Evolutionary conservation across 2,113 vertebrate genomes (phyloP), one percentile per base, ranked within the genome.

Genomic region (Pimephales promelas): DNA sequence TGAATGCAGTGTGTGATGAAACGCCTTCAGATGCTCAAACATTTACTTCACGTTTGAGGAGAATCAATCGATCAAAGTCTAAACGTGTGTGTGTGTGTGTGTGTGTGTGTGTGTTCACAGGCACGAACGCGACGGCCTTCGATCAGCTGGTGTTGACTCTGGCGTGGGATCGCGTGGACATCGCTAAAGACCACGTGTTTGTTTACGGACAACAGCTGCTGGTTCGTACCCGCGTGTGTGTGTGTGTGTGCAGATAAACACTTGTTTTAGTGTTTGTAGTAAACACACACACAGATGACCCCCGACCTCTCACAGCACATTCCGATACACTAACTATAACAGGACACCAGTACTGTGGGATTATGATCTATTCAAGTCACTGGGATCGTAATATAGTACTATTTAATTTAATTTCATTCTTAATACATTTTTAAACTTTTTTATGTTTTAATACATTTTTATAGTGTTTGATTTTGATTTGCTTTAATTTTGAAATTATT

Each of bases 151-250:
- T 98, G 88, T 95, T 99, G 90, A 99, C 98, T 18, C 92, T 99
- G 90, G 98, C 98, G 3, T 99, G 98, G 98, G 96, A 99, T 92
- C 95, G 98, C 88, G 98, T 99, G 80, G 98, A 99, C 92, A 98
- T 99, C 88, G 98, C 98, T 92, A 99, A 99, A 95, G 98, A 97
- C 92, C 97, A 99, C 24, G 97, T 99, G 89, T 99, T 99, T 96
- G 96, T 99, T 89, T 99, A 99, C 82, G 98, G 98, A 85, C 98
- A 99, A 57, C 97, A 99, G 83, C 96, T 98, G 93, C 92, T 99
- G 97, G 98, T 98, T 87, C 83, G 71, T 79, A 66, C 74, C 43
- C 34, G 9, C 3, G 43, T 83, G 64, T 72, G 61, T 86, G 61
- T 86, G 57, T 82, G 59, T 26, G 78, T 40, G 54, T 54, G 82